Evolutionary conservation across 2,797 vertebrate genomes (phyloP).

Genomic region (Acanthurus leucopareius): DNA sequence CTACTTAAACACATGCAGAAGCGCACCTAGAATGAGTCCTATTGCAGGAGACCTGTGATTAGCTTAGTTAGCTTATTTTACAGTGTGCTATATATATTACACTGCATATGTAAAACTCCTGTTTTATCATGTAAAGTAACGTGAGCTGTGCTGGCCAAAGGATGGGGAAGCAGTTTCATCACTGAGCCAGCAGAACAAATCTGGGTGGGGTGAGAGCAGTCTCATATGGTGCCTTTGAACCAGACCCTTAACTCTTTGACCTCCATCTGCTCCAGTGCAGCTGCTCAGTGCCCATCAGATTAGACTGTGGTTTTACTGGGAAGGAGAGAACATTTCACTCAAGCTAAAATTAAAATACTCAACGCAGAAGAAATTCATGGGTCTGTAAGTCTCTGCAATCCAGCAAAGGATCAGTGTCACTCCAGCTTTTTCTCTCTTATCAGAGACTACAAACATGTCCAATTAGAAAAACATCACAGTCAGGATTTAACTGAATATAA

Average conservation of each 20-base stretch:
- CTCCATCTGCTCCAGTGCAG: conserved; percentile 4
- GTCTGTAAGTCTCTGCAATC: not conserved
- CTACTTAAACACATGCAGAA: not conserved
- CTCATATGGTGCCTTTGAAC: conserved; percentile 23
- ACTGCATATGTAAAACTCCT: no score
- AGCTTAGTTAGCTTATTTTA: not conserved
- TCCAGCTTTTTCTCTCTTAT: conserved; percentile 14
- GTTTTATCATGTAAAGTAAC: no score
- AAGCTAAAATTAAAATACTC: not conserved
- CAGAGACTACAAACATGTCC: conserved; percentile 14
- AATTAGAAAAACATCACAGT: conserved; percentile 32
- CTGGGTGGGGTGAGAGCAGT: conserved; percentile 2
- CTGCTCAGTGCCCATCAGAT: conserved; percentile 2
- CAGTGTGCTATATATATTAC: no score
- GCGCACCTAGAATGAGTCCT: not conserved
- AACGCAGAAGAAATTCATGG: not conserved
- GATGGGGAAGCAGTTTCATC: not conserved
- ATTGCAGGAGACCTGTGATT: not conserved
- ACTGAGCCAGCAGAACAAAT: conserved; percentile 1
- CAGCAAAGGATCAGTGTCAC: conserved; percentile 6
- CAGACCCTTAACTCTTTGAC: conserved; percentile 2
- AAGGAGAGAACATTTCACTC: conserved; percentile 8
- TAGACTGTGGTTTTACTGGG: not conserved
- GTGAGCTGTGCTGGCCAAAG: not conserved
- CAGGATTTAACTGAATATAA: conserved; percentile 35